Evolutionary conservation across 2,797 vertebrate species (phyloP).

Genomic region (Meda fulgida): DNA sequence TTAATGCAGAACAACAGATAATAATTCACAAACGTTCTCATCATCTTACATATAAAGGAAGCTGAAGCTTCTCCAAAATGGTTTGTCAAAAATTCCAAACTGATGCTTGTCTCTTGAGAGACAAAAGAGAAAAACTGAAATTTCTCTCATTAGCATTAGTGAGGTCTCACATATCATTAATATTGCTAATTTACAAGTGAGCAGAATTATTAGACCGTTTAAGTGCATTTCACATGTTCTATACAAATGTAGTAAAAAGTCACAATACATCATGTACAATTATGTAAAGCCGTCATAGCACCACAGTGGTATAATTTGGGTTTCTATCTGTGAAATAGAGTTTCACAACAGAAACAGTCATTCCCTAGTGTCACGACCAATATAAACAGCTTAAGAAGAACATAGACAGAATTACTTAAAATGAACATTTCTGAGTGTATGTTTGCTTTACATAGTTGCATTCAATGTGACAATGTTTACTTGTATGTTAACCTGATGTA

Average conservation of each 20-base stretch:
- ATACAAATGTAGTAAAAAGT: constrained; percentile 58
- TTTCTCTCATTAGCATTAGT: constrained; percentile 35
- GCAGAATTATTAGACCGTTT: constrained; percentile 50
- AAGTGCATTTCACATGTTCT: constrained; percentile 41
- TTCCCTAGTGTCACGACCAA: constrained; percentile 1
- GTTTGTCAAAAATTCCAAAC: neutral
- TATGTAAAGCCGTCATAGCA: constrained; percentile 47
- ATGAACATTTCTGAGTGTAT: constrained; percentile 11
- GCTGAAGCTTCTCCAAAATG: neutral
- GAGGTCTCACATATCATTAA: constrained; percentile 44
- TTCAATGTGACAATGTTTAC: constrained; percentile 26
- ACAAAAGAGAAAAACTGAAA: constrained; percentile 32
- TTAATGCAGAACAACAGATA: constrained; percentile 24
- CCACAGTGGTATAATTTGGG: constrained; percentile 14
- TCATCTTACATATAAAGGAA: neutral
- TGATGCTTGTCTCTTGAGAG: constrained; percentile 9
- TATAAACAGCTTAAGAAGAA: neutral
- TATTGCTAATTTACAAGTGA: constrained; percentile 59
- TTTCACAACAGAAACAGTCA: neutral
- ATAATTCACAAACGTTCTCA: constrained; percentile 2
- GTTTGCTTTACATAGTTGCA: constrained; percentile 50
- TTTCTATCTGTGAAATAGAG: constrained; percentile 12
- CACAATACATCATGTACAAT: constrained; percentile 37
- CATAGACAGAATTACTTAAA: constrained; percentile 19
- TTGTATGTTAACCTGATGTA: constrained; percentile 11